Base-by-base conservation (phyloP, 2,888 invertebrate genomes). In the Melinaea marsaeus region DNA sequence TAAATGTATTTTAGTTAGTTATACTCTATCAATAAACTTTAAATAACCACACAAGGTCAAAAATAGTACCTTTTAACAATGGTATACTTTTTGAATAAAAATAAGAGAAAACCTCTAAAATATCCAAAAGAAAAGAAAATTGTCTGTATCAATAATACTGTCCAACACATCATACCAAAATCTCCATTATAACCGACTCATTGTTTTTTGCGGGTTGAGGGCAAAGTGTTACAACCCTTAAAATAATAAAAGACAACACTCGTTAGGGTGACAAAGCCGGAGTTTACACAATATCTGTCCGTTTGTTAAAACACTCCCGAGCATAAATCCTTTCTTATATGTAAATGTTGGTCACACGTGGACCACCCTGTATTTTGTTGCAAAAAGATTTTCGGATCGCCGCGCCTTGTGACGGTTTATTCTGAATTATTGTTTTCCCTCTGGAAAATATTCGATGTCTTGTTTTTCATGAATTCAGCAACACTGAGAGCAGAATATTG, bases 261-360 rank as follows among this genome's bases (percentile, higher is more conserved):
- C 42, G 56, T 46, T 60, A 37, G 47, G n/a, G 51, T 48, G 61
- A 61, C 61, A 61, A 61, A 61, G 51, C 64, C 63, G 47, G 61
- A 54, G 65, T 67, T 64, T 58, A 60, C 64, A 69, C 66, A 69
- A 69, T 68, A 68, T 66, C 63, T 51, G 35, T 56, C 46, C 9
- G 48, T 64, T 61, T 61, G 65, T 59, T 60, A 54, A 61, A 59
- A 56, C 64, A 61, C 61, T 61, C 58, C 9, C 13, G 56, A n/a
- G 55, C 13, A 45, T 56, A 45, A 46, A 56, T 60, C 51, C 54
- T 57, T 58, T 59, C 57, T 55, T 60, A 64, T 67, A 69, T 71
- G 70, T 66, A 68, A 71, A 71, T 69, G 63, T 71, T 67, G 61
- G 64, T 67, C 58, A 51, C 59, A 55, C 64, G 65, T 61, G 61